These are phyloP conservation scores for Zoanthus solanderi DNA, from an alignment of 92 coral and sea anemone genomes.

Conservation along the genomic window DNA sequence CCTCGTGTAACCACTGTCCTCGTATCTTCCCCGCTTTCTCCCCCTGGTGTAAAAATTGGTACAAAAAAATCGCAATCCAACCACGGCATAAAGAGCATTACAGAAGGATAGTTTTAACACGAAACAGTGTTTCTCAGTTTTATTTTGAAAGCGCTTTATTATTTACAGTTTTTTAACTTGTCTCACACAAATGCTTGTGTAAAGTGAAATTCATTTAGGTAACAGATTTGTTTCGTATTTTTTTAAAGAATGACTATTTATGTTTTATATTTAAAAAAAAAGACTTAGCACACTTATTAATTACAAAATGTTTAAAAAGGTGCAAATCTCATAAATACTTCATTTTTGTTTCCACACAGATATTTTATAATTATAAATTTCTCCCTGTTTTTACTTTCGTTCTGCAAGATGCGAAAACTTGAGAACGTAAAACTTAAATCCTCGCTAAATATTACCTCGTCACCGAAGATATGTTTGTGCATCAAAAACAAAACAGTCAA, in stretches of 20 bases:
- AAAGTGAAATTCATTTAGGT: not conserved
- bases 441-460: not conserved
- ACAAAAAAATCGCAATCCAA: too few relatives aligned
- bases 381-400: not conserved
- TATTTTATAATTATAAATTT: not conserved
- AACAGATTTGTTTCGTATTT: not conserved
- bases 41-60: too few relatives aligned
- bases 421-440: not conserved
- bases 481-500: not conserved
- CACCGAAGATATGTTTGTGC: not conserved
- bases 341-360: not conserved
- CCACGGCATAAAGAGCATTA: too few relatives aligned
- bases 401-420: not conserved
- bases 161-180: conserved; percentile 1
- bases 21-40: too few relatives aligned
- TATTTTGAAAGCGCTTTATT: not conserved
- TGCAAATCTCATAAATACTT: conserved; percentile 19
- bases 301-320: conserved; percentile 3
- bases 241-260: not conserved
- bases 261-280: not conserved
- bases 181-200: not conserved
- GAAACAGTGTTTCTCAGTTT: not conserved
- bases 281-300: not conserved
- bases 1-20: too few relatives aligned
- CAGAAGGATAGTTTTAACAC: too few relatives aligned